phyloP scores from a whole-genome alignment of 2,797 vertebrate species.

The Eulemur coronatus region DNA sequence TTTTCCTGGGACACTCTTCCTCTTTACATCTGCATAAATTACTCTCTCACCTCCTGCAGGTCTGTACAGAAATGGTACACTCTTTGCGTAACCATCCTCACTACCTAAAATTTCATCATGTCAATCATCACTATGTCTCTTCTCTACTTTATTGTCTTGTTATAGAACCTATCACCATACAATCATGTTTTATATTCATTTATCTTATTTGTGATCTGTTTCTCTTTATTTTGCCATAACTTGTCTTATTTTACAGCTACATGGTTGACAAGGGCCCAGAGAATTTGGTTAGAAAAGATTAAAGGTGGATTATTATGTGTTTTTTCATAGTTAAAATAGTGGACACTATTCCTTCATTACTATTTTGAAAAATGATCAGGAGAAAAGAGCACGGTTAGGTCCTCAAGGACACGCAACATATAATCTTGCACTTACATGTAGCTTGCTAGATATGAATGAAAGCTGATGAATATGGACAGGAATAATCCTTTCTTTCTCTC shows the following conservation, averaged over 20 bases:
- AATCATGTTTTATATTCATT: background rate
- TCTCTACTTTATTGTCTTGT: background rate
- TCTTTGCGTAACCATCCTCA: background rate
- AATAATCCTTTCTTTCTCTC: background rate
- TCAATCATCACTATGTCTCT: background rate
- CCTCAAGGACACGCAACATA: background rate
- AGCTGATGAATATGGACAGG: background rate
- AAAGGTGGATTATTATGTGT: background rate
- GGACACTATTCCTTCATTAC: background rate
- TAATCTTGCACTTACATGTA: background rate
- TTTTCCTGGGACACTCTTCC: background rate
- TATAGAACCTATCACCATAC: background rate
- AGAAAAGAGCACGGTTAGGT: background rate
- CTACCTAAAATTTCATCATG: background rate
- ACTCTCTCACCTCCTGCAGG: background rate
- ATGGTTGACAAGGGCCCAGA: background rate
- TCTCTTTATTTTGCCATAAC: background rate
- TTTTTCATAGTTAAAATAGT: background rate
- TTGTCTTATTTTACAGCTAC: background rate
- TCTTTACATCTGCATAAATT: background rate
- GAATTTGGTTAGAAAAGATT: background rate
- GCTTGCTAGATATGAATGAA: background rate
- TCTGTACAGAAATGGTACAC: background rate
- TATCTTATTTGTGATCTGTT: background rate
- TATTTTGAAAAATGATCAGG: background rate